Evolutionary conservation across 2,888 invertebrate species (phyloP).

Genomic region (Frankliniella fusca): DNA sequence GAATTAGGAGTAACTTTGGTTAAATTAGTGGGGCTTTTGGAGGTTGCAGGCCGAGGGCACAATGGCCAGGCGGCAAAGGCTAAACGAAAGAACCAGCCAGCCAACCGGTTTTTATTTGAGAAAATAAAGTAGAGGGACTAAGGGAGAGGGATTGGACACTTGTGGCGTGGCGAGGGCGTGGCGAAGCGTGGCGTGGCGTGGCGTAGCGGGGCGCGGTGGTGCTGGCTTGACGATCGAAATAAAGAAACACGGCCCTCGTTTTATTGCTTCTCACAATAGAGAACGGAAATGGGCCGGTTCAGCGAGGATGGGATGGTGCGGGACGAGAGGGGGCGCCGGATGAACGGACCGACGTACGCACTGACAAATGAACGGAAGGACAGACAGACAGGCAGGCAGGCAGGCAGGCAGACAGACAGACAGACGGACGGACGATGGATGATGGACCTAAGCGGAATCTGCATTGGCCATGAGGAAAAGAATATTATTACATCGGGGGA

Average conservation of each 20-base stretch:
- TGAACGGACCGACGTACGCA: no score
- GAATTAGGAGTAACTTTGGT: no score
- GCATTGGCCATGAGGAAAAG: no score
- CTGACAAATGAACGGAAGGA: neutral
- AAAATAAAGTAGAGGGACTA: neutral
- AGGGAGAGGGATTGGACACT: constrained; percentile 1
- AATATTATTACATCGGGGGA: neutral
- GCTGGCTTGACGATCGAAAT: constrained; percentile 10
- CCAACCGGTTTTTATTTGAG: neutral
- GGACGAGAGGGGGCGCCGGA: neutral
- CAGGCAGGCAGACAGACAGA: neutral
- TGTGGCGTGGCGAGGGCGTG: neutral
- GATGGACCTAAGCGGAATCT: neutral
- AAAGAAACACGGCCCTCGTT: constrained; percentile 4
- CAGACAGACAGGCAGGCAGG: neutral
- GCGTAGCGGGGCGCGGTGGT: no score
- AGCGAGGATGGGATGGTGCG: neutral
- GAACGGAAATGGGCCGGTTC: neutral
- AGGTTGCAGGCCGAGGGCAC: no score
- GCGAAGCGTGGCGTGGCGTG: no score
- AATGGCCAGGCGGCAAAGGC: no score
- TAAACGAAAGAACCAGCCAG: no score
- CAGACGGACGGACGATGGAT: neutral
- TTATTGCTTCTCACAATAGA: constrained; percentile 19
- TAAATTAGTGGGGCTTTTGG: no score